These are phyloP conservation scores for Cheiracanthium punctorium DNA, from an alignment of 2,888 invertebrate species.

Conservation along the genomic window DNA sequence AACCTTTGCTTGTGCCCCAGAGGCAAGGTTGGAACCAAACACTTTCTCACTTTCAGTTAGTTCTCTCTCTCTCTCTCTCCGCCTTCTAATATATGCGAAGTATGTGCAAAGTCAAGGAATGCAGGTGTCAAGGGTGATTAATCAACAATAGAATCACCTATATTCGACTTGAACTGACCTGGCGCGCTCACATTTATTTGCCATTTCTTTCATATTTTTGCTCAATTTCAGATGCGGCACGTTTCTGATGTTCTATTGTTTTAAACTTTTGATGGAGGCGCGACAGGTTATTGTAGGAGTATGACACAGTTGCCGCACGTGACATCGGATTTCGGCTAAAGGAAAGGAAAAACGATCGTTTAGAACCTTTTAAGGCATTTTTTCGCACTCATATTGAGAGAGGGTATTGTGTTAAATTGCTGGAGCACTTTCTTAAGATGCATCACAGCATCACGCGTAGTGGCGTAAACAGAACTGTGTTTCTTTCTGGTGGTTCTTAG, in stretches of 20 bases:
- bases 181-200: not conserved
- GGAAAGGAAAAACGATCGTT: too few species aligned
- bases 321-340: not conserved
- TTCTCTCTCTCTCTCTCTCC: too few species aligned
- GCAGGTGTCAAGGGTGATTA: slow-evolving; percentile 4
- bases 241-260: not conserved
- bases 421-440: too few species aligned
- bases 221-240: not conserved
- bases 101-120: slow-evolving; percentile 2
- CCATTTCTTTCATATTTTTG: not conserved
- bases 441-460: too few species aligned
- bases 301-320: not conserved
- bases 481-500: too few species aligned
- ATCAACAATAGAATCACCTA: slow-evolving; percentile 3
- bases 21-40: slow-evolving; percentile 3
- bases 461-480: too few species aligned
- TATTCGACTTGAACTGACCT: not conserved
- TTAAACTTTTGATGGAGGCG: not conserved
- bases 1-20: not conserved
- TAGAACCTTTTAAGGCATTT: too few species aligned
- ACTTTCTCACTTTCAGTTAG: not conserved
- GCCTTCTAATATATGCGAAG: not conserved
- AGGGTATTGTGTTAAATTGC: too few species aligned
- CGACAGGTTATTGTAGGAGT: not conserved
- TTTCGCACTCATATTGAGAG: too few species aligned